Percentiles rank a stretch among this genome's conserved stretches.
These are phyloP conservation scores for Cephalopachus bancanus DNA, from an alignment of 2,797 vertebrate species.

Conservation along the genomic window DNA sequence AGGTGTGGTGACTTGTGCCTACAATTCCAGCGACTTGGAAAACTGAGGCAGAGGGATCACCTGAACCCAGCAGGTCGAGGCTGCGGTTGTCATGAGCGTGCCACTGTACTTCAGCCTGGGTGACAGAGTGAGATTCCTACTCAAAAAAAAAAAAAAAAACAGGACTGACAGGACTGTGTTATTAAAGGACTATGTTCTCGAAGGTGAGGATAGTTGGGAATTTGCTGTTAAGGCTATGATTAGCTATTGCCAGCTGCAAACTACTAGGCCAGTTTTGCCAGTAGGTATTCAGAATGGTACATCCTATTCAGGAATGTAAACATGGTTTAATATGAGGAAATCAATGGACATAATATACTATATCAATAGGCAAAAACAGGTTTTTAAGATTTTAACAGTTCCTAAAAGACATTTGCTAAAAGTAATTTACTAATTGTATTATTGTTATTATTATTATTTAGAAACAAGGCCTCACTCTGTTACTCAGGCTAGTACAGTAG, in stretches of 20 bases:
- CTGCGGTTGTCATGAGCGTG: too few relatives aligned
- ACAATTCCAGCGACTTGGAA: too few relatives aligned
- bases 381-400: background rate
- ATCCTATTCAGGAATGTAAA: background rate
- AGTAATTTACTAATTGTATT: background rate
- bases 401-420: background rate
- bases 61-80: too few relatives aligned
- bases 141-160: too few relatives aligned
- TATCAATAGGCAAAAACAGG: background rate
- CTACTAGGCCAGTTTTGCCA: background rate
- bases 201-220: background rate
- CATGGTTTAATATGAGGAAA: background rate
- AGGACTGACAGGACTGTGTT: too few relatives aligned
- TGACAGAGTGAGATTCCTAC: too few relatives aligned
- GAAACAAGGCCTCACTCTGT: too few relatives aligned
- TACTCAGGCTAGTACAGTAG: too few relatives aligned
- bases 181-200: background rate
- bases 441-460: too few relatives aligned
- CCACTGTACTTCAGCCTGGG: too few relatives aligned
- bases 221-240: background rate
- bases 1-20: too few relatives aligned
- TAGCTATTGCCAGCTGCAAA: background rate
- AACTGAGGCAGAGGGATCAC: too few relatives aligned
- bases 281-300: background rate
- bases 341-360: background rate